Evolutionary conservation across 2,797 vertebrate genomes (phyloP), one percentile per base, ranked within the genome.

Genomic region (Tamandua tetradactyla): DNA sequence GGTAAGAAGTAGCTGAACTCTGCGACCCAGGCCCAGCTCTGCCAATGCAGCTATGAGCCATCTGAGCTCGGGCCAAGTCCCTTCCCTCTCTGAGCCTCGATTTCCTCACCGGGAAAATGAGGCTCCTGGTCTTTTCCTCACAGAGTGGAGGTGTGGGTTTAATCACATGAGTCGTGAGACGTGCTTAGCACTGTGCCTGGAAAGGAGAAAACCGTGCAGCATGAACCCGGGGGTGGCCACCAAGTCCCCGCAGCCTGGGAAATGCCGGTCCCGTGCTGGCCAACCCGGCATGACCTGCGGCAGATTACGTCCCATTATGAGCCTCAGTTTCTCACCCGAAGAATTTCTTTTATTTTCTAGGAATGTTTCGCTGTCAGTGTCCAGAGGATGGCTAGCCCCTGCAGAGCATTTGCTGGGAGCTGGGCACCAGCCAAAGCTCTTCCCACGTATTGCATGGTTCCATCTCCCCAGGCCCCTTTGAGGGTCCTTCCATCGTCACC

Each of bases 81-180:
- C 47, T n/a, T 64, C 40, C 30, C 22, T 92, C 25, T 59, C 83
- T 72, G 62, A 76, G 35, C 83, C 91, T 95, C 80, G 35, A 23
- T 57, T 42, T 69, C 35, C n/a, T 81, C 49, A 59, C 55, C 89
- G 81, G 27, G 85, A 61, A 95, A 89, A 68, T 93, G 72, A 76
- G 52, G 5, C 15, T 49, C 32, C 44, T 7, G 32, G 18, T 37
- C 7, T 74, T 76, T 86, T 69, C 35, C 20, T 84, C 69, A 49
- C 64, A 68, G 57, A 94, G n/a, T n/a, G n/a, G n/a, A n/a, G n/a
- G n/a, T n/a, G n/a, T n/a, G n/a, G n/a, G n/a, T n/a, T n/a, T n/a
- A n/a, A n/a, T 11, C 35, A 62, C 42, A 47, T 47, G 68, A 85
- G 90, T 37, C 9, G 1, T 2, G 5, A 72, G 30, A n/a, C 59